Base-by-base conservation (phyloP, 1,140 invertebrate species). In the Pseudomyrmex dendroicus region DNA sequence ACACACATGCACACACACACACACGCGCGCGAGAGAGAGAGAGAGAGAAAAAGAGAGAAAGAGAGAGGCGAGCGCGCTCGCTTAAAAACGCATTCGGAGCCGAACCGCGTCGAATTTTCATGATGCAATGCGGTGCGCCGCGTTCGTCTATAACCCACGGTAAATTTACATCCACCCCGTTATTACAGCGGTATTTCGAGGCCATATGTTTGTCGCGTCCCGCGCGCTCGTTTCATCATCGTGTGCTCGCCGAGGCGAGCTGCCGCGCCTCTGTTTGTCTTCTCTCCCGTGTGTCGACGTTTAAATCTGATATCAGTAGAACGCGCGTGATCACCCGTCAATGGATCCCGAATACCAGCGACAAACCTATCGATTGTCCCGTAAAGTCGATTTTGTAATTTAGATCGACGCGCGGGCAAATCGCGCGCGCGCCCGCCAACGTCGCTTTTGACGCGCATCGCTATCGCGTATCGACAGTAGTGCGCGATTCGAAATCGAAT, bases 361-460 rank as follows among this genome's bases (percentile, higher is more conserved):
- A 80, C 76, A 80, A 80, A 80, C 76, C 76, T 80, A 80, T 80
- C 76, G 76, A 80, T 80, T 80, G 76, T 80, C 35, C 44, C 57
- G 54, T 17, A 80, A 80, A 80, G 76, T 80, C 76, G 76, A 80
- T 70, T 80, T 80, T 80, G 76, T 80, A 80, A 80, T 80, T 80
- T 80, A 80, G 76, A 80, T 72, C 76, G 76, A 50, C 22, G 66
- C 52, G 22, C 8, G 54, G 25, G 35, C 35, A 35, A 35, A 35
- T 35, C 62, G 8, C 7, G 15, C 35, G 15, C 44, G n/a, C 22
- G n/a, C 12, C 20, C 15, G 15, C 35, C 0, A 10, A 4, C 68
- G 66, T 48, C 70, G 76, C 66, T 80, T 80, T 72, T 80, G 76
- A 80, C 54, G 54, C 5, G 50, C 3, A 3, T 22, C 20, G 66